Base-by-base conservation (phyloP, 2,113 vertebrate species). In the Rhizomys pruinosus region DNA sequence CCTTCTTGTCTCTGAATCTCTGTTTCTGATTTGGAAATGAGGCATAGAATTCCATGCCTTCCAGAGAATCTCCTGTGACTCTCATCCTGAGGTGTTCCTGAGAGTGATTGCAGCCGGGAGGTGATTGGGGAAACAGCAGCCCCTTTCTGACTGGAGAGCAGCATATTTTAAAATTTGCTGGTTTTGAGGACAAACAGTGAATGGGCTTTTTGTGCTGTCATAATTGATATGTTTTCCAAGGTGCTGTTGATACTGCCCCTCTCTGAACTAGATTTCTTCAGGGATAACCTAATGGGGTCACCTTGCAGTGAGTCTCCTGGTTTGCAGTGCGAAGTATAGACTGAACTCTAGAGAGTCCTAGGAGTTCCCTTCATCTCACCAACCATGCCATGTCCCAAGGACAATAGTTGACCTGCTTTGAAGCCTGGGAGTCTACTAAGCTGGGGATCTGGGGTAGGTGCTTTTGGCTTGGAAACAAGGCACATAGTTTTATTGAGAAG, bases 121-220 rank as follows among this genome's bases (percentile, higher is more conserved):
- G 72, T 89, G 37, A 44, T 79, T 34, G 22, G 42, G 69, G 66
- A 55, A 73, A 44, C 22, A 37, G 27, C 15, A 68, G 47, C 7
- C n/a, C 23, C 19, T 39, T 87, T 84, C 78, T 57, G 39, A 63
- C 10, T 52, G 20, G 74, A 66, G 10, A 71, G 23, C 1, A 72
- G 39, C 12, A 20, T 80, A 55, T 52, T 74, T 76, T 96, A 92
- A 79, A 91, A 92, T 59, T 86, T 73, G 29, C 57, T 86, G 13
- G 27, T 52, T 90, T 52, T n/a, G n/a, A 37, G 22, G 42, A 23
- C 8, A 73, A 78, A 42, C n/a, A 20, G 63, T 23, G 69, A 5
- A 52, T 82, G 42, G 29, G 42, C 78, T 52, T 37, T 92, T 66
- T 66, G 44, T 42, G 27, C 32, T n/a, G 52, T 47, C n/a, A 69